These are phyloP conservation scores for Apaloderma vittatum DNA, from an alignment of 2,113 vertebrate species.

Conservation along the genomic window DNA sequence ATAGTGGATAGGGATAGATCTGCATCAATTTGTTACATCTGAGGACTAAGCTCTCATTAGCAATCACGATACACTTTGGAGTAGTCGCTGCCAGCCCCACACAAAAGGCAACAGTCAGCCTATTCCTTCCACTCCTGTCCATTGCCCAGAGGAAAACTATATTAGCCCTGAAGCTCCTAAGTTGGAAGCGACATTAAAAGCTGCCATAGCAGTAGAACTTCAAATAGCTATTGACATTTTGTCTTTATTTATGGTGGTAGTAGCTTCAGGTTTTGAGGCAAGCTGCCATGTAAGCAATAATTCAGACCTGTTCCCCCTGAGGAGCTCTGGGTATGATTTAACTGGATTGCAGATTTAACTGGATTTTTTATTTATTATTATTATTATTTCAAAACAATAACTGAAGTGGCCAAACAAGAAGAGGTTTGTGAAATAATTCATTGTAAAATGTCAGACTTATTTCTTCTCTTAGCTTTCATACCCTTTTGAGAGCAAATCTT, in stretches of 20 bases:
- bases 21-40: not conserved
- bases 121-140: not conserved
- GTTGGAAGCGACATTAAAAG: not conserved
- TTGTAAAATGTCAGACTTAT: not conserved
- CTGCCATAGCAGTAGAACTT: not conserved
- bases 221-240: conserved; percentile 15
- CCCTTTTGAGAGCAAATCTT: not conserved
- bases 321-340: not conserved
- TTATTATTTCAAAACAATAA: not conserved
- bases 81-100: not conserved
- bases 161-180: not conserved
- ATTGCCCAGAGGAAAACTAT: fast-evolving
- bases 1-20: not conserved
- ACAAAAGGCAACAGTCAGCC: not conserved
- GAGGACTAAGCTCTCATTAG: not conserved
- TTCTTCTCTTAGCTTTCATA: not conserved
- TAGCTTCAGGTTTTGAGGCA: conserved; percentile 23
- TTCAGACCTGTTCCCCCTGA: not conserved
- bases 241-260: conserved; percentile 25
- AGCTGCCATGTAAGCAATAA: not conserved
- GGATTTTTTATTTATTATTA: not conserved
- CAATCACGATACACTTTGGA: not conserved
- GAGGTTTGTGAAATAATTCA: not conserved
- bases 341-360: not conserved
- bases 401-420: not conserved